Evolutionary conservation across 1,140 invertebrate genomes (phyloP).

Genomic region (Drosophila neocordata): DNA sequence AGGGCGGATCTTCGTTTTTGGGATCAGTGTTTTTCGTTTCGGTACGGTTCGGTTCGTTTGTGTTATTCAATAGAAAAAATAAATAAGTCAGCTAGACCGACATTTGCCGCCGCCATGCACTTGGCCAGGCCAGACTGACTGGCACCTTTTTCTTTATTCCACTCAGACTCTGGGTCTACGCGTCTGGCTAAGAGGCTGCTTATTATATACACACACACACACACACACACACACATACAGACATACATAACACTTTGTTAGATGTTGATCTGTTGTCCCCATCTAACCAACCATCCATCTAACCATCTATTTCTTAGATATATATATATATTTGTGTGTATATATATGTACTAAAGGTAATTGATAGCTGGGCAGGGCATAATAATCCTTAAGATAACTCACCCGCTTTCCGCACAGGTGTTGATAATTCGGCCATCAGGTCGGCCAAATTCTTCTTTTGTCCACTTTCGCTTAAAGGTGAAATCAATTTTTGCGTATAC

Average conservation of each 20-base stretch:
- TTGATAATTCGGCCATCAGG: conserved; percentile 88
- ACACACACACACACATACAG: not conserved
- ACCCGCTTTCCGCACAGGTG: conserved; percentile 78
- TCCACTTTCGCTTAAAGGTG: conserved; percentile 89
- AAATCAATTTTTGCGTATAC: conserved; percentile 90
- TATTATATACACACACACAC: conserved; percentile 8
- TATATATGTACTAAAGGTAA: conserved; percentile 38
- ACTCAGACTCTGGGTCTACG: conserved; percentile 49
- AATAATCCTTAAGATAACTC: conserved; percentile 49
- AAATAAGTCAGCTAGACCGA: conserved; percentile 64
- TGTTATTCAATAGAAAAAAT: conserved; percentile 76
- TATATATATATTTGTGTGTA: not conserved
- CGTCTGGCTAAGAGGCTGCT: conserved; percentile 6
- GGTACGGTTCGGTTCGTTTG: conserved; percentile 46
- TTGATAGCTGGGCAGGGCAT: conserved; percentile 44
- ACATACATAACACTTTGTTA: conserved; percentile 11
- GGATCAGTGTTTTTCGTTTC: conserved; percentile 29
- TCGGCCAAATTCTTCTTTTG: conserved; percentile 89
- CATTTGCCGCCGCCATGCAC: conserved; percentile 31
- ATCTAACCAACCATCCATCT: not conserved
- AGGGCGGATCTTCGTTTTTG: conserved; percentile 43
- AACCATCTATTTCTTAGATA: not conserved
- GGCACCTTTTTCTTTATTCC: conserved; percentile 70
- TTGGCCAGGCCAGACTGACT: conserved; percentile 72
- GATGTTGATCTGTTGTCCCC: conserved; percentile 9